Evolutionary conservation across 2,113 vertebrate species (phyloP), one percentile per base, ranked within the genome.

Genomic region (Hypocryptadius cinnamomeus): DNA sequence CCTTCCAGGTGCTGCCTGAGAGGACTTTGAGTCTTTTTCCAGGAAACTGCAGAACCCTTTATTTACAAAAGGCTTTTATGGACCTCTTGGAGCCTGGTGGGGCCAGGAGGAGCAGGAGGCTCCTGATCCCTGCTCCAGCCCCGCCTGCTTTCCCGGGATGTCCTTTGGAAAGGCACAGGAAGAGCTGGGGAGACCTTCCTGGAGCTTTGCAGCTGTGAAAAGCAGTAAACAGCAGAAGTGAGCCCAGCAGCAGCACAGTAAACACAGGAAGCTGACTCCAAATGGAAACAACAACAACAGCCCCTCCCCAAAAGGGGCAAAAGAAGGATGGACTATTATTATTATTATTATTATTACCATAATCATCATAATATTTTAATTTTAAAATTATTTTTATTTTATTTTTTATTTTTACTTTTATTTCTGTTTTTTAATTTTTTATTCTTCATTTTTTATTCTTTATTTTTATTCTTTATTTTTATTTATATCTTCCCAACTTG

Each of bases 201-300:
- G 96, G 56, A 90, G 83, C 42, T 95, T 10, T 90, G 92, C 98
- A 98, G 98, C 97, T 98, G 97, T 77, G 89, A 50, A 61, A 89
- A 83, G 23, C 96, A 81, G 93, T 92, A 97, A 98, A 97, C 97
- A 97, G 39, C 85, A 96, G 66, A 77, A 95, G 92, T 56, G 95
- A 96, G 97, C 85, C 33, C 77, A 87, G 28, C 92, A 96, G 74
- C 79, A 45, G 93, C 13, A 7, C 84, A 42, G 93, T 96, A 97
- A 98, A 97, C 96, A 98, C 97, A 98, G 97, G 97, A 98, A 98
- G 95, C 93, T 81, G 93, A 69, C 90, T 96, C 91, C 95, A 95
- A 96, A 95, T 64, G 96, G 95, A 86, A 95, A 94, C 92, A 96
- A 97, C 92, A 97, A 96, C 94, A 97, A 96, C 94, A 94, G 96